Evolutionary conservation across 2,888 invertebrate species (phyloP).

Genomic region (Xanthorhoe spadicearia): DNA sequence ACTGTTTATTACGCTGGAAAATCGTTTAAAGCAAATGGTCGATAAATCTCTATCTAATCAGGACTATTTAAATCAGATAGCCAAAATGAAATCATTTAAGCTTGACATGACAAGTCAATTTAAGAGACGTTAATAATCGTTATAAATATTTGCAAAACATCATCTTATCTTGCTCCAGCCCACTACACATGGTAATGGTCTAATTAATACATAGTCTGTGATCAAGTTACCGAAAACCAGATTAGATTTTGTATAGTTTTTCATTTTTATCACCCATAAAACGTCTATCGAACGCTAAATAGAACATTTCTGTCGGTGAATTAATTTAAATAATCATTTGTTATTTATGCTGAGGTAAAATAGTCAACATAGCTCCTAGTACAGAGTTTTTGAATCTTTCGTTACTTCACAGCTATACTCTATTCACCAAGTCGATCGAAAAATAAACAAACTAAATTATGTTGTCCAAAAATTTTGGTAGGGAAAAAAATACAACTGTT

Average conservation of each 20-base stretch:
- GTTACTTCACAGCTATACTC: too few relatives aligned
- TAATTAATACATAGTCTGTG: constrained; percentile 26
- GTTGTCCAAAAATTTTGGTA: too few relatives aligned
- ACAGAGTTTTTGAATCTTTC: neutral
- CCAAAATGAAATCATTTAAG: neutral
- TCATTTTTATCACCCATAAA: constrained; percentile 32
- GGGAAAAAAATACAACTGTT: too few relatives aligned
- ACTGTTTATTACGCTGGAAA: too few relatives aligned
- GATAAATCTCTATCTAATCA: neutral
- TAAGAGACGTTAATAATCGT: neutral
- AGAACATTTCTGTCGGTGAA: constrained; percentile 33
- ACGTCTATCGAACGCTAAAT: constrained; percentile 28
- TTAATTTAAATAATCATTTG: constrained; percentile 39
- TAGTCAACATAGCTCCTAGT: neutral
- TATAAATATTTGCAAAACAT: constrained; percentile 26
- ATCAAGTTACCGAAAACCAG: constrained; percentile 24
- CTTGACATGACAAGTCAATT: constrained; percentile 4
- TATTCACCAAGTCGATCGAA: too few relatives aligned
- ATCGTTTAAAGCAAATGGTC: neutral
- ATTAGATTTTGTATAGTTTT: constrained; percentile 26
- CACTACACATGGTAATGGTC: constrained; percentile 28
- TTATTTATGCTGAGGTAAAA: constrained; percentile 12
- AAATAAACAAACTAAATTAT: too few relatives aligned
- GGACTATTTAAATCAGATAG: neutral
- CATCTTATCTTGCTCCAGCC: constrained; percentile 27